Evolutionary conservation across 2,797 vertebrate species (phyloP).

Genomic region (Pampus argenteus): DNA sequence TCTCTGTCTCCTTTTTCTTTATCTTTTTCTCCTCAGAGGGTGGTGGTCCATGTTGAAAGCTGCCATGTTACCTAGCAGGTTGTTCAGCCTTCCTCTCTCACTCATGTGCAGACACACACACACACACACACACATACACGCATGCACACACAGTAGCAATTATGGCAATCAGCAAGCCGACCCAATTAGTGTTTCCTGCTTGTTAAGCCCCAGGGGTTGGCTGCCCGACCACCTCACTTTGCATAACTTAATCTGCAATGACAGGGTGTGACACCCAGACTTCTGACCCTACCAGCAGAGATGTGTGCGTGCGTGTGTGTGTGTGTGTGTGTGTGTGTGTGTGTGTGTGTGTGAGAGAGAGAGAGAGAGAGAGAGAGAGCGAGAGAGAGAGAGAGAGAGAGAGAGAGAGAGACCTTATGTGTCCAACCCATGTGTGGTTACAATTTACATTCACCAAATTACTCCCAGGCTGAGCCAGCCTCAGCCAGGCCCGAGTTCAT

Average conservation of each 20-base stretch:
- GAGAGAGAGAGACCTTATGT: conserved; percentile 65
- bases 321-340: conserved; percentile 17
- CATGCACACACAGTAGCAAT: conserved; percentile 97
- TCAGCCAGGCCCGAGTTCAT: conserved; percentile 42
- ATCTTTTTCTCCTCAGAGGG: conserved; percentile 53
- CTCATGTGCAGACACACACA: conserved; percentile 83
- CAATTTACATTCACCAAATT: conserved; percentile 93
- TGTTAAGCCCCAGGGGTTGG: conserved; percentile 90
- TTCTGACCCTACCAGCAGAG: conserved; percentile 90
- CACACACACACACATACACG: conserved; percentile 49
- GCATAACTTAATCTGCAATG: conserved; percentile 99
- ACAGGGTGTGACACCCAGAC: conserved; percentile 96
- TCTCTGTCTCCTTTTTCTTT: conserved; percentile 22
- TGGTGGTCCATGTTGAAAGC: conserved; percentile 58
- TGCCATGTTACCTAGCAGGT: conserved; percentile 78
- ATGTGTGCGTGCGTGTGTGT: conserved; percentile 39
- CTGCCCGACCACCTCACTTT: conserved; percentile 89
- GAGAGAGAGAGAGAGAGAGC: background rate
- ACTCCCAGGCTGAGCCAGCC: conserved; percentile 84
- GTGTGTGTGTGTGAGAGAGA: conserved; percentile 8
- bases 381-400: too few relatives aligned
- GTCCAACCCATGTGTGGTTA: conserved; percentile 91
- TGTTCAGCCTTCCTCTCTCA: conserved; percentile 78
- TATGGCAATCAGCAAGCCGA: conserved; percentile 95
- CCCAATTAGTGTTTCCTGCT: conserved; percentile 91